phyloP scores from a whole-genome alignment of 2,888 invertebrate species.

The Isotomurus palustris region DNA sequence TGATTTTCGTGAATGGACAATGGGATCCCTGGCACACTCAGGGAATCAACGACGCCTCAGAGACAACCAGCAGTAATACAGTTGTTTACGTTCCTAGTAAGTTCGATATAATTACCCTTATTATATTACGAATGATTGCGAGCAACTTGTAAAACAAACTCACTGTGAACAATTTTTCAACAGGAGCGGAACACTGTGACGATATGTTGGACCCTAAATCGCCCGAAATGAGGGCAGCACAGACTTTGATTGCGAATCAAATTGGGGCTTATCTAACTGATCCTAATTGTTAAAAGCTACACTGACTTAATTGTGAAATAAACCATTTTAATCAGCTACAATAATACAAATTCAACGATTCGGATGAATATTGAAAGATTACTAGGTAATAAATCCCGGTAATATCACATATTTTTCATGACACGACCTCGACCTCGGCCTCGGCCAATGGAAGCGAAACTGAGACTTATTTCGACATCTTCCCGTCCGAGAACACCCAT shows the following conservation, averaged over 20 bases:
- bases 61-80: conserved; percentile 46
- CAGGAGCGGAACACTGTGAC: conserved; percentile 24
- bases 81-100: conserved; percentile 51
- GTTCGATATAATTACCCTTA: too few species aligned
- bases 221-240: conserved; percentile 18
- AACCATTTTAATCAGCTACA: too few species aligned
- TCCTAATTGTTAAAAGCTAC: conserved; percentile 16
- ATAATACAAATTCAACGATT: too few species aligned
- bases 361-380: too few species aligned
- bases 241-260: conserved; percentile 13
- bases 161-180: neutral
- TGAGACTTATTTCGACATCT: too few species aligned
- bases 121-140: neutral
- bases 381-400: too few species aligned
- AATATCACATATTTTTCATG: too few species aligned
- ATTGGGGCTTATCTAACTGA: conserved; percentile 23
- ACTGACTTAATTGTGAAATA: neutral
- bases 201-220: conserved; percentile 19
- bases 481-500: too few species aligned
- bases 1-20: conserved; percentile 52
- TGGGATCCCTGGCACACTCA: conserved; percentile 55
- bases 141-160: neutral
- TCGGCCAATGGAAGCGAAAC: too few species aligned
- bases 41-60: conserved; percentile 49
- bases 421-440: too few species aligned